Evolutionary conservation across 2,797 vertebrate genomes (phyloP).

Genomic region (Rhinoraja longicauda): DNA sequence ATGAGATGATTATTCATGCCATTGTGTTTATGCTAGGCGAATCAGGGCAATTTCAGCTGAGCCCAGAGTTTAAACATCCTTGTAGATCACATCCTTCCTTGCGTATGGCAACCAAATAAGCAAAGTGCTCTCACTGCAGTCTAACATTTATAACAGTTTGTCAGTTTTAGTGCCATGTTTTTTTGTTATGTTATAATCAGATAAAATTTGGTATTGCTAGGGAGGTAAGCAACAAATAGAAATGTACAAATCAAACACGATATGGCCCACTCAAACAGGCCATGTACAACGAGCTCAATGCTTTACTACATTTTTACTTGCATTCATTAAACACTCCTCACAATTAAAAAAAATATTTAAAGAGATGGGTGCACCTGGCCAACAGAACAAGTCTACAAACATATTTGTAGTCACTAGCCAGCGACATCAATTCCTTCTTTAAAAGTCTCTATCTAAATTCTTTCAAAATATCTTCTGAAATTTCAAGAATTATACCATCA

Average conservation of each 20-base stretch:
- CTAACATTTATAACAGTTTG: no score
- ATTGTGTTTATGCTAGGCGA: no score
- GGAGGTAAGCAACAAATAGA: neutral
- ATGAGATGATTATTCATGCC: no score
- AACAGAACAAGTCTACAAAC: neutral
- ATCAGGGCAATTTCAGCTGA: no score
- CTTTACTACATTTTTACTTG: neutral
- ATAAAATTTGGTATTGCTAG: neutral
- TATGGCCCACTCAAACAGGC: neutral
- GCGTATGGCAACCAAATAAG: no score
- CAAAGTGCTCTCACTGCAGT: no score
- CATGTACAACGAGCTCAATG: neutral
- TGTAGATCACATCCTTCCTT: no score
- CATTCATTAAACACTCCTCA: neutral
- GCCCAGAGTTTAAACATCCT: no score
- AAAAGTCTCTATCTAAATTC: neutral
- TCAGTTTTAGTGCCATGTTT: neutral
- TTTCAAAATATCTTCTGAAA: neutral
- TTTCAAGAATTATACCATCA: neutral
- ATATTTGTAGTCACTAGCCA: neutral
- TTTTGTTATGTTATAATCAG: neutral
- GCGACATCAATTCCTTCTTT: neutral
- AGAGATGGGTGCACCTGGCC: neutral
- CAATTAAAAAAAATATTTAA: neutral
- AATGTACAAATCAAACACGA: neutral